Percentiles rank a stretch among this genome's conserved stretches.
These are phyloP conservation scores for Umimayanthus chanpuru DNA, from an alignment of 92 coral and sea anemone species.

Conservation along the genomic window DNA sequence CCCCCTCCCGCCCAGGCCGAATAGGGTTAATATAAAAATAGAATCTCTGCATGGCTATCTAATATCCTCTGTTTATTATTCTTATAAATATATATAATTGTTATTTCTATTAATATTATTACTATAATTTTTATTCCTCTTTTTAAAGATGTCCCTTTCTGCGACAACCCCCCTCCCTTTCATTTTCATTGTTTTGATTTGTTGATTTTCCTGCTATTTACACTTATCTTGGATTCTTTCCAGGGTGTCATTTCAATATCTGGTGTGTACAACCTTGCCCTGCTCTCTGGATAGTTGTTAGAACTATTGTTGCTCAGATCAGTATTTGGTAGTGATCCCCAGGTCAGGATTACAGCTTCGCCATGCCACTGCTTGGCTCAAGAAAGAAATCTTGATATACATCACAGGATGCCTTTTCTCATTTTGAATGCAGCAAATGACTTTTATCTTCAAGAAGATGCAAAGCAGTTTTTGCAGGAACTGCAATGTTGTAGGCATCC, in stretches of 20 bases:
- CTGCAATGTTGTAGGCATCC: constrained; percentile 10
- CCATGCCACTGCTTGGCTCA: constrained; percentile 40
- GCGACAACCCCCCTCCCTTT: no score
- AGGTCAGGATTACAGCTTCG: constrained; percentile 53
- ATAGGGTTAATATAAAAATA: no score
- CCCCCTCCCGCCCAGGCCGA: no score
- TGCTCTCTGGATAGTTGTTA: constrained; percentile 49
- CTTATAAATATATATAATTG: no score
- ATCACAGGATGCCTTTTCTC: constrained; percentile 53
- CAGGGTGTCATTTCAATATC: constrained; percentile 71
- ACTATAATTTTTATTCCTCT: no score
- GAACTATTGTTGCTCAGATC: constrained; percentile 52
- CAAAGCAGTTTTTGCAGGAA: constrained; percentile 43
- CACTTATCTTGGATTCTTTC: not conserved
- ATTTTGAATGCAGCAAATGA: constrained; percentile 62
- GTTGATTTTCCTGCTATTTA: no score
- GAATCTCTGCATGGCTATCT: no score
- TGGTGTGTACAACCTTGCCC: constrained; percentile 61
- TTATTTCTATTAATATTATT: no score
- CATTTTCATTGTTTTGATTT: not conserved
- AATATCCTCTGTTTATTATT: no score
- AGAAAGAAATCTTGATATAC: not conserved
- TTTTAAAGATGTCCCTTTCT: no score
- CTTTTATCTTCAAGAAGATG: constrained; percentile 54
- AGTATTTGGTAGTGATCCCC: constrained; percentile 56